Evolutionary conservation across 2,113 vertebrate genomes (phyloP).

Genomic region (Ciconia boyciana): DNA sequence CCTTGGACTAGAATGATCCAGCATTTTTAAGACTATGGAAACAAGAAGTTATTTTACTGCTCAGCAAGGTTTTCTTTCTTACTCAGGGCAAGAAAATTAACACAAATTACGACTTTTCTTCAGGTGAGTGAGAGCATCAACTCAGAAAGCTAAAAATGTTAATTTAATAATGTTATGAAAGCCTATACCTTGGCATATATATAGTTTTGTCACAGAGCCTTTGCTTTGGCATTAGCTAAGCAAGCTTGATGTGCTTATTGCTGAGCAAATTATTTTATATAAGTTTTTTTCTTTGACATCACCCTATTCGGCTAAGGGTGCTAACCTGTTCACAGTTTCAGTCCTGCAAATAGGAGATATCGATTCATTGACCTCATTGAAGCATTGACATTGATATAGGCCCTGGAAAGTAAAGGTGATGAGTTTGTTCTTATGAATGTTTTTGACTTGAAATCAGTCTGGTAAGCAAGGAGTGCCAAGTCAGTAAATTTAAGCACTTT

Average conservation of each 20-base stretch:
- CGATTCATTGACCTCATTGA: neutral
- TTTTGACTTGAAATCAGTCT: neutral
- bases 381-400: neutral
- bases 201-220: neutral
- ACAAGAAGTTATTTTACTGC: neutral
- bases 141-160: neutral
- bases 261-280: neutral
- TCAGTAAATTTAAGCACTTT: neutral
- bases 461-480: neutral
- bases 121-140: neutral
- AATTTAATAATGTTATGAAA: neutral
- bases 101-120: neutral
- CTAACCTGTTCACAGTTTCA: neutral
- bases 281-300: neutral
- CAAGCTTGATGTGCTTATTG: neutral
- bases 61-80: neutral
- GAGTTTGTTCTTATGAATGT: neutral
- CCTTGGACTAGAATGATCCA: neutral
- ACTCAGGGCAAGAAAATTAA: neutral
- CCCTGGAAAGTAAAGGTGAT: neutral
- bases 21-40: neutral
- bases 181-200: neutral
- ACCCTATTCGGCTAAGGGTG: neutral
- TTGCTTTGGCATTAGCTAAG: neutral
- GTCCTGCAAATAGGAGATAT: neutral